phyloP scores from a whole-genome alignment of 2,113 vertebrate species.

The Saimiri boliviensis region DNA sequence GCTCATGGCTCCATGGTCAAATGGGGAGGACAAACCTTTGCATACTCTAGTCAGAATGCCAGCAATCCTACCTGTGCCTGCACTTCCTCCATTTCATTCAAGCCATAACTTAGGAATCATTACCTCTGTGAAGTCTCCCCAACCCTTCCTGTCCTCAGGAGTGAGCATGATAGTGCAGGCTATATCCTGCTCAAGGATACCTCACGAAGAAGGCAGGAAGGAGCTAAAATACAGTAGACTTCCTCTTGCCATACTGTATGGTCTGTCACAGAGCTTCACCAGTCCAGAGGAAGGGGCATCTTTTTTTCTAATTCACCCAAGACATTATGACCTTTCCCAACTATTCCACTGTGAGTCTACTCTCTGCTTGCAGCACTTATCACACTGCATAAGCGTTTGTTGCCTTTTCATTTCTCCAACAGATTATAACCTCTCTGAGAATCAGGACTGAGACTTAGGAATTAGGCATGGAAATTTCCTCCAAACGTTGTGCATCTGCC shows the following conservation, averaged over 20 bases:
- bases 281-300: background rate
- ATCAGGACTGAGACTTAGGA: background rate
- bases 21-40: background rate
- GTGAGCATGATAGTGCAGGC: background rate
- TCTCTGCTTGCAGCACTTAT: background rate
- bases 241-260: background rate
- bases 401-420: background rate
- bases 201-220: background rate
- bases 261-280: background rate
- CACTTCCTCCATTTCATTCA: background rate
- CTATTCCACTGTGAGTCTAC: background rate
- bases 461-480: background rate
- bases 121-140: background rate
- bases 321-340: background rate
- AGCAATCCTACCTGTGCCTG: background rate
- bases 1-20: background rate
- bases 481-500: background rate
- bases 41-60: background rate
- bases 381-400: background rate
- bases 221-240: background rate
- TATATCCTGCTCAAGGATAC: background rate
- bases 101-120: background rate
- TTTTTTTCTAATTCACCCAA: background rate
- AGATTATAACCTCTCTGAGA: background rate
- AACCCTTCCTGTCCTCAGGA: background rate